phyloP scores from a whole-genome alignment of 2,113 vertebrate species.

The Drymodes brunneopygia region DNA sequence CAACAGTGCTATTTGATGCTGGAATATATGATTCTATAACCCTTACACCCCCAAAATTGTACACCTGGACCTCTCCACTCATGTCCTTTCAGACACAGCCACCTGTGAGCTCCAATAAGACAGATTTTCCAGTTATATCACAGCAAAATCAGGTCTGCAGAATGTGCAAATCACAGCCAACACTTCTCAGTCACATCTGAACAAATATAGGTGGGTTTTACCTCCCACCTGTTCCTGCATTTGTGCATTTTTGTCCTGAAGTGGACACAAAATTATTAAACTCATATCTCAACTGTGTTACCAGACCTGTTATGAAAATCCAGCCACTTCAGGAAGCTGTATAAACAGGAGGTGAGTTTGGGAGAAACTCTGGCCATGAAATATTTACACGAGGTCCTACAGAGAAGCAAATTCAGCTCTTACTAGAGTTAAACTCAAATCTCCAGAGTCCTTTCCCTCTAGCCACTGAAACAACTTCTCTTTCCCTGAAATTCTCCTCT shows the following conservation, averaged over 20 bases:
- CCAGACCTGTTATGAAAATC: neutral
- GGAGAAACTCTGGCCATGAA: neutral
- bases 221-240: neutral
- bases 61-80: neutral
- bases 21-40: neutral
- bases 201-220: neutral
- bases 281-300: neutral
- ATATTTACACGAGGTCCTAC: neutral
- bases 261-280: neutral
- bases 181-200: neutral
- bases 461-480: neutral
- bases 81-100: rapidly evolving
- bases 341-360: neutral
- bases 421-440: neutral
- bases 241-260: neutral
- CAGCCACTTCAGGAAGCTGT: neutral
- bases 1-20: neutral
- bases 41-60: neutral
- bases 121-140: neutral
- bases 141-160: neutral
- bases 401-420: neutral
- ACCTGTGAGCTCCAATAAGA: neutral
- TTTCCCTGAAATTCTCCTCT: neutral
- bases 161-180: neutral
- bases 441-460: neutral